Base-by-base conservation (phyloP, 1,140 invertebrate genomes). In the Scaptomyza hsui region DNA sequence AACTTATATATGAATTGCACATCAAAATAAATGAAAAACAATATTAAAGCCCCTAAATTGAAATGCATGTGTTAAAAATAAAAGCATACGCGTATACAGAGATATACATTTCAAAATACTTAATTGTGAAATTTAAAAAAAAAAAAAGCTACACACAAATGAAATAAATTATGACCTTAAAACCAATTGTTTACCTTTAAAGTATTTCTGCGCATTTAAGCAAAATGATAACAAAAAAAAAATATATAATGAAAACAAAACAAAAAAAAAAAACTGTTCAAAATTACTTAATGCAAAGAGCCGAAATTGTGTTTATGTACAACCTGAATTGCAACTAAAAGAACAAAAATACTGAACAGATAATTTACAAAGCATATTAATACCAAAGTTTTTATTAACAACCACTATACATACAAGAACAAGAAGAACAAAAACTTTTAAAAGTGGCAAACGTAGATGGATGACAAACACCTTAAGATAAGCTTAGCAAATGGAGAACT, bases 141-240 rank as follows among this genome's bases (percentile, higher is more conserved):
- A n/a, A 52, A 69, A 29, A 21, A 51, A 64, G 56, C 45, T 21
- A 69, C 63, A 71, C 21, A 35, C 64, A 62, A 73, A 68, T 29
- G 45, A 55, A 51, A 55, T 65, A 59, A 69, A 55, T 52, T 61
- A 47, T n/a, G 16, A 60, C 37, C 42, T 69, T 67, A 69, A 29
- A 67, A 60, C 53, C 72, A 86, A 88, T 72, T 68, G 71, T 89
- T 88, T 82, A 86, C 71, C 88, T 89, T 78, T 68, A 78, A 89
- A 83, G 78, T 89, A 89, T 89, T 89, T 89, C 83, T 79, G 78
- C 83, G 83, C 83, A 89, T 88, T 88, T 89, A 89, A 78, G 72
- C 81, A 86, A 86, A 80, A 81, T 61, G 13, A 74, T 64, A 79
- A 61, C 56, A 13, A 48, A 62, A 64, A 60, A 55, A 53, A 61